Conservation (phyloP, 2,888 invertebrate species). For the Parnassius smintheus region DNA sequence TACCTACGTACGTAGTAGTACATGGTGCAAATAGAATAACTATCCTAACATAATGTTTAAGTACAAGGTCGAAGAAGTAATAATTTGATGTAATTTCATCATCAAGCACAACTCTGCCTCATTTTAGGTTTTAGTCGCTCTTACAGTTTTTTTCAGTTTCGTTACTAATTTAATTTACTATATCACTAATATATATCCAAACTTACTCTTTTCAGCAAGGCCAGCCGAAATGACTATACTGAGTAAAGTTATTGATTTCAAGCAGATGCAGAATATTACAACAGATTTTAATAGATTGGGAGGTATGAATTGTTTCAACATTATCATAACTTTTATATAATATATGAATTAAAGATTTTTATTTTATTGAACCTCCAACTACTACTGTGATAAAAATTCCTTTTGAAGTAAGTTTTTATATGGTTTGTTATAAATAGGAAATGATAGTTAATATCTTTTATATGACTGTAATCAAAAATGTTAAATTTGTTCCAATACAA, state of each 20-base stretch:
- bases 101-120: conserved; percentile 18
- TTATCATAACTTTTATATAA: too few relatives aligned
- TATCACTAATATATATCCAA: too few relatives aligned
- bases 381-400: too few relatives aligned
- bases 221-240: conserved; percentile 49
- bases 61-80: conserved; percentile 27
- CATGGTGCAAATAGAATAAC: conserved; percentile 30
- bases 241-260: conserved; percentile 65
- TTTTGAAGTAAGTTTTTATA: too few relatives aligned
- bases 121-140: neutral
- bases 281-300: conserved; percentile 67
- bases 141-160: too few relatives aligned
- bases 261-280: conserved; percentile 61
- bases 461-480: too few relatives aligned
- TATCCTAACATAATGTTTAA: neutral
- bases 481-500: too few relatives aligned
- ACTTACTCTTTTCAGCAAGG: conserved; percentile 3
- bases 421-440: too few relatives aligned
- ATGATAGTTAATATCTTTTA: too few relatives aligned
- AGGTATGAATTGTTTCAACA: conserved; percentile 49
- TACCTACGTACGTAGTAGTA: conserved; percentile 12
- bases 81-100: conserved; percentile 33
- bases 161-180: too few relatives aligned
- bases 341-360: too few relatives aligned
- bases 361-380: too few relatives aligned